Percentiles rank a stretch among this genome's conserved stretches.
phyloP scores from a whole-genome alignment of 2,888 invertebrate species.

The Mycalesis mineus region DNA sequence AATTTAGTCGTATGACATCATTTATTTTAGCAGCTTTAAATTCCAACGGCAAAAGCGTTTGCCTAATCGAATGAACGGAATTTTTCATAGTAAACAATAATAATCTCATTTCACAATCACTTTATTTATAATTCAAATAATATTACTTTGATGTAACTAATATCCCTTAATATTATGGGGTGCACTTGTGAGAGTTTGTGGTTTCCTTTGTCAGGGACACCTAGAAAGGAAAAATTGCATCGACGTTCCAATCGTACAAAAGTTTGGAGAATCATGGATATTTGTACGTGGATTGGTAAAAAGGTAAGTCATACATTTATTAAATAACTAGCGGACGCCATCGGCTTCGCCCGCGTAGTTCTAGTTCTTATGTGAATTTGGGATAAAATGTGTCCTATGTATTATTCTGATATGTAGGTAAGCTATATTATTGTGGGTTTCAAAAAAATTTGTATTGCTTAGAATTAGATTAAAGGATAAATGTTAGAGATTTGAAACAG shows the following conservation, averaged over 20 bases:
- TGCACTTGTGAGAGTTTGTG: constrained; percentile 14
- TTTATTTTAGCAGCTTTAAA: constrained; percentile 25
- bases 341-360: no score
- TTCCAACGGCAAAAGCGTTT: constrained; percentile 32
- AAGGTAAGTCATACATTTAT: constrained; percentile 46
- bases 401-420: no score
- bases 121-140: no score
- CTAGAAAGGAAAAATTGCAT: constrained; percentile 50
- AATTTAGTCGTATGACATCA: constrained; percentile 39
- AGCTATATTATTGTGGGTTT: no score
- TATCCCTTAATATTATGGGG: background rate
- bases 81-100: no score
- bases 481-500: no score
- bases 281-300: constrained; percentile 68
- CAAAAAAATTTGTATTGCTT: no score
- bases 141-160: no score
- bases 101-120: no score
- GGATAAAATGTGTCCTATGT: no score
- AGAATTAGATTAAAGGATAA: no score
- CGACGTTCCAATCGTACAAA: constrained; percentile 50
- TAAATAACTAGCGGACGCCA: no score
- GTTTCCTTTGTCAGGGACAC: constrained; percentile 53
- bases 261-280: constrained; percentile 58
- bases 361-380: background rate
- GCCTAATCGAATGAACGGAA: background rate